These are phyloP conservation scores for Spisula subtruncata DNA, from an alignment of 2,888 invertebrate genomes.

Conservation along the genomic window DNA sequence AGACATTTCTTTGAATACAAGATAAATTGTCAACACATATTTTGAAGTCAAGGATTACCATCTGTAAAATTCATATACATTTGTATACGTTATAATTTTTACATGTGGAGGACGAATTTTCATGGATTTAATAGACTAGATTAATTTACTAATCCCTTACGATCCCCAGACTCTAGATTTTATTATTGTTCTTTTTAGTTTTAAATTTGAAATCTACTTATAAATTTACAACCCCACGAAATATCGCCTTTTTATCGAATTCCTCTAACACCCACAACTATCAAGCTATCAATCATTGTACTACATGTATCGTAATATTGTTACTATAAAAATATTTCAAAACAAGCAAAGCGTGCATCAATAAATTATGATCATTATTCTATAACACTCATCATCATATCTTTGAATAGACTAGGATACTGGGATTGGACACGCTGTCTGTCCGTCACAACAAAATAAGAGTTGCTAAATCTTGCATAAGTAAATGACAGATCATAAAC, in stretches of 20 bases:
- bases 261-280: background rate
- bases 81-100: background rate
- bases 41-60: background rate
- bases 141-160: too few species aligned
- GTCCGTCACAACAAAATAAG: background rate
- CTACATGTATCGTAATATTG: too few species aligned
- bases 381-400: background rate
- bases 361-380: background rate
- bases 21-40: background rate
- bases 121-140: too few species aligned
- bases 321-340: background rate
- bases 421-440: background rate
- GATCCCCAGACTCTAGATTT: too few species aligned
- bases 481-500: slow-evolving; percentile 21
- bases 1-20: slow-evolving; percentile 14
- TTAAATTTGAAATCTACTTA: too few species aligned
- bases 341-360: slow-evolving; percentile 14
- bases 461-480: slow-evolving; percentile 15
- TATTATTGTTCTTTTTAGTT: too few species aligned
- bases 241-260: too few species aligned
- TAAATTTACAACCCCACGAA: too few species aligned
- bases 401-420: slow-evolving; percentile 15
- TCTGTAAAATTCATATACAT: background rate
- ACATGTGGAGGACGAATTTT: too few species aligned
- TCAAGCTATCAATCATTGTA: too few species aligned